A percentile compares a stretch with the other conserved stretches of the same genome.
phyloP scores from a whole-genome alignment of 2,113 vertebrate genomes.

The Callionymus lyra region DNA sequence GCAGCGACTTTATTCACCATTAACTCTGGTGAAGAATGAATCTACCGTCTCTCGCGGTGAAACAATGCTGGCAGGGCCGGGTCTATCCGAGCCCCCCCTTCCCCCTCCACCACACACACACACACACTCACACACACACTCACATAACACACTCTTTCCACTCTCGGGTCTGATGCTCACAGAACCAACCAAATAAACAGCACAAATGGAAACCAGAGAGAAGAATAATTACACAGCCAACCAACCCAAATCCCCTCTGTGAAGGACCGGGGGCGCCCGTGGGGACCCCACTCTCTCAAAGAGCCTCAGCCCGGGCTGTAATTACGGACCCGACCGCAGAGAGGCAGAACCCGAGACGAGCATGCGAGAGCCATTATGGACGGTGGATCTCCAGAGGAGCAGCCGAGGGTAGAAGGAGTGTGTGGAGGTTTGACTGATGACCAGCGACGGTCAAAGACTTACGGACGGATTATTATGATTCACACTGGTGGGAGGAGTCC shows the following conservation, averaged over 20 bases:
- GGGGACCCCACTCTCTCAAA: constrained; percentile 39
- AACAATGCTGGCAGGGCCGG: constrained; percentile 28
- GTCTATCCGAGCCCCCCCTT: not conserved
- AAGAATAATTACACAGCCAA: constrained; percentile 53
- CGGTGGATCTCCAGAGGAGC: constrained; percentile 13
- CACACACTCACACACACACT: too few species aligned
- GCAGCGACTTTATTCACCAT: too few species aligned
- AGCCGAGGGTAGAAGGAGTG: not conserved
- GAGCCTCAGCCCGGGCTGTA: constrained; percentile 47
- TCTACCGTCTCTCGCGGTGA: not conserved
- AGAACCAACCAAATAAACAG: constrained; percentile 43
- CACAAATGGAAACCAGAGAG: constrained; percentile 40
- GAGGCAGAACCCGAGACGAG: constrained; percentile 19
- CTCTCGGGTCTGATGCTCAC: constrained; percentile 17
- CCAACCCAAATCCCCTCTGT: constrained; percentile 37
- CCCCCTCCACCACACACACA: too few species aligned
- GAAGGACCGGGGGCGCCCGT: constrained; percentile 38
- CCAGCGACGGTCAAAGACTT: too few species aligned
- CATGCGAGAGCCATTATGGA: constrained; percentile 22
- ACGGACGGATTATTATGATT: too few species aligned
- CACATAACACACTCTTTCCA: constrained; percentile 1
- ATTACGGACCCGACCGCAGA: constrained; percentile 48
- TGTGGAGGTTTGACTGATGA: too few species aligned
- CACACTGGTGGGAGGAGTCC: too few species aligned
- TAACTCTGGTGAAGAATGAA: too few species aligned